These are phyloP conservation scores for Cephalophus harveyi DNA, from an alignment of 2,113 vertebrate genomes.

Conservation along the genomic window DNA sequence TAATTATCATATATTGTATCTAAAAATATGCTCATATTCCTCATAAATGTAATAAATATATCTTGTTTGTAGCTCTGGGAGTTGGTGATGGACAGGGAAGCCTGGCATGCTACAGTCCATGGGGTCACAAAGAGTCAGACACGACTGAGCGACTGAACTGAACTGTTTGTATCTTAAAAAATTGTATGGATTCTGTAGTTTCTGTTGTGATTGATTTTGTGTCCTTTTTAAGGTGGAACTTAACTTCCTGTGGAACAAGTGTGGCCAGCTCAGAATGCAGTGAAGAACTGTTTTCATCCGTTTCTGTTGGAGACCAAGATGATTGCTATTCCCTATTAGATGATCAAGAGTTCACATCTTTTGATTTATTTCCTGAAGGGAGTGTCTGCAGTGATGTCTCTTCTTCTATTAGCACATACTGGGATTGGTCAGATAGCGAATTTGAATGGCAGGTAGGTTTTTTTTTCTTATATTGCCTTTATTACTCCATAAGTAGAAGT, in stretches of 20 bases:
- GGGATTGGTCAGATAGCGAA: constrained; percentile 99
- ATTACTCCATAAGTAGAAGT: background rate
- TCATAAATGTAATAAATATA: constrained; percentile 4
- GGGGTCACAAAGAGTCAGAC: background rate
- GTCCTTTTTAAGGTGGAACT: constrained; percentile 90
- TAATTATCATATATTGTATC: background rate
- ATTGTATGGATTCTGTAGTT: background rate
- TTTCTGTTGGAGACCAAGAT: constrained; percentile 97
- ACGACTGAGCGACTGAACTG: background rate
- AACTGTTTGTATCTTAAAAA: background rate
- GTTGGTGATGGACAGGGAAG: background rate
- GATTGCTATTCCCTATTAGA: constrained; percentile 97
- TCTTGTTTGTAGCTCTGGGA: background rate
- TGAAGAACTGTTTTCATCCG: constrained; percentile 96
- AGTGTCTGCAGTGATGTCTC: constrained; percentile 99
- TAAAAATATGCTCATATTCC: background rate
- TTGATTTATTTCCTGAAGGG: constrained; percentile 96
- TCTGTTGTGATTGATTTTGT: constrained; percentile 47
- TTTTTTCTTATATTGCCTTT: background rate
- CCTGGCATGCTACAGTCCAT: background rate
- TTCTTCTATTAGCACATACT: constrained; percentile 98
- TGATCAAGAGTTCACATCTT: constrained; percentile 96
- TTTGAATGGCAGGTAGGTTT: constrained; percentile 98
- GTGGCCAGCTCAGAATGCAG: constrained; percentile 99
- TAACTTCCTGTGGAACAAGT: constrained; percentile 96